phyloP scores from a whole-genome alignment of 2,888 invertebrate species.

The Imbricaverruca yamaguchii region DNA sequence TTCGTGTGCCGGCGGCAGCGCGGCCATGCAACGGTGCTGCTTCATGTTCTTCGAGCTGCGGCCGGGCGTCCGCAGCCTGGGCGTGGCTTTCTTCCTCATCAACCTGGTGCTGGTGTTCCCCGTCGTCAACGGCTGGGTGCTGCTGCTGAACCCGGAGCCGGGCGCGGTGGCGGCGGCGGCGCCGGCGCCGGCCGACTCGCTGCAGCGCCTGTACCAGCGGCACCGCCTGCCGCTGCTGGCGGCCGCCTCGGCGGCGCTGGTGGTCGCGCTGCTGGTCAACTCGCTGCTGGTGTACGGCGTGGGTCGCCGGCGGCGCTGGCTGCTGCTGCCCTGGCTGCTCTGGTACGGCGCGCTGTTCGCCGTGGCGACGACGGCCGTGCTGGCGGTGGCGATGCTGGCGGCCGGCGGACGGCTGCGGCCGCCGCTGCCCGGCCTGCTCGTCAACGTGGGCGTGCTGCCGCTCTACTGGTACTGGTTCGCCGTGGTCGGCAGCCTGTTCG shows the following conservation, averaged over 20 bases:
- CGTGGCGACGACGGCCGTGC: background rate
- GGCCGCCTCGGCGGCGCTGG: background rate
- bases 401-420: background rate
- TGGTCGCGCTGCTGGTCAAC: background rate
- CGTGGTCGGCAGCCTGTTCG: background rate
- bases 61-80: constrained; percentile 10
- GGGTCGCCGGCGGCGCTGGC: background rate
- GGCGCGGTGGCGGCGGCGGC: no score
- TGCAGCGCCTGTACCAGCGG: background rate
- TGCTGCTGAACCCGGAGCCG: background rate
- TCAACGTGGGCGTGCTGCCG: background rate
- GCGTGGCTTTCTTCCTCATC: background rate
- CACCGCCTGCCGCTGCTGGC: background rate
- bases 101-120: constrained; percentile 1
- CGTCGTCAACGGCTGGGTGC: background rate
- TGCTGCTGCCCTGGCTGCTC: constrained; percentile 4
- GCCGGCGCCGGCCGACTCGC: background rate
- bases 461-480: constrained; percentile 12
- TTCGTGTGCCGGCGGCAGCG: no score
- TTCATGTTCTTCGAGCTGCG: constrained; percentile 8
- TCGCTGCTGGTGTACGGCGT: background rate
- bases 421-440: background rate
- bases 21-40: background rate
- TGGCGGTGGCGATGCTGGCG: background rate
- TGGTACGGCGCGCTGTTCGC: constrained; percentile 15